phyloP scores from a whole-genome alignment of 2,888 invertebrate genomes.

The Mactromeris polynyma region DNA sequence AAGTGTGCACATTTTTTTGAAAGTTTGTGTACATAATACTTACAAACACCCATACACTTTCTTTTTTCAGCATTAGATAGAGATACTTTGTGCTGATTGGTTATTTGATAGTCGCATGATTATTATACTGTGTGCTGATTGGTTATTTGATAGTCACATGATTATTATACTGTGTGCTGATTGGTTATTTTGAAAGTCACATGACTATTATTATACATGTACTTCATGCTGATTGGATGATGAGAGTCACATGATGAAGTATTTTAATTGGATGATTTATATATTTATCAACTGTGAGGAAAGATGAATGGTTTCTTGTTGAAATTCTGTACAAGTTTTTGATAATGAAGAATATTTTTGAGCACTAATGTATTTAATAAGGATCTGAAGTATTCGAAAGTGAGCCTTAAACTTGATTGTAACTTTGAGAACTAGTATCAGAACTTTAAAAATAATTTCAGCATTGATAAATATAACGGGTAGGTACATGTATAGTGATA shows the following conservation, averaged over 20 bases:
- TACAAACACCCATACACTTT: constrained; percentile 6
- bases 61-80: constrained; percentile 53
- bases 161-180: constrained; percentile 48
- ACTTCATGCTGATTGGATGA: constrained; percentile 52
- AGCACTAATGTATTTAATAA: too few relatives aligned
- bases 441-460: too few relatives aligned
- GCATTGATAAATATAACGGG: too few relatives aligned
- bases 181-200: constrained; percentile 54
- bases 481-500: too few relatives aligned
- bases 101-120: constrained; percentile 1
- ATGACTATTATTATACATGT: constrained; percentile 47
- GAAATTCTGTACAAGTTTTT: neutral
- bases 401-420: too few relatives aligned
- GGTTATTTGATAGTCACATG: constrained; percentile 50
- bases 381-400: too few relatives aligned
- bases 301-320: constrained; percentile 1
- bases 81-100: neutral
- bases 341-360: neutral
- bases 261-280: constrained; percentile 15
- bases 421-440: too few relatives aligned
- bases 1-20: constrained; percentile 1
- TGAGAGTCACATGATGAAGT: constrained; percentile 16
- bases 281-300: neutral
- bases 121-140: constrained; percentile 44
- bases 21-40: constrained; percentile 1